These are phyloP conservation scores for Eubucco bourcierii DNA, from an alignment of 2,113 vertebrate species.

Conservation along the genomic window DNA sequence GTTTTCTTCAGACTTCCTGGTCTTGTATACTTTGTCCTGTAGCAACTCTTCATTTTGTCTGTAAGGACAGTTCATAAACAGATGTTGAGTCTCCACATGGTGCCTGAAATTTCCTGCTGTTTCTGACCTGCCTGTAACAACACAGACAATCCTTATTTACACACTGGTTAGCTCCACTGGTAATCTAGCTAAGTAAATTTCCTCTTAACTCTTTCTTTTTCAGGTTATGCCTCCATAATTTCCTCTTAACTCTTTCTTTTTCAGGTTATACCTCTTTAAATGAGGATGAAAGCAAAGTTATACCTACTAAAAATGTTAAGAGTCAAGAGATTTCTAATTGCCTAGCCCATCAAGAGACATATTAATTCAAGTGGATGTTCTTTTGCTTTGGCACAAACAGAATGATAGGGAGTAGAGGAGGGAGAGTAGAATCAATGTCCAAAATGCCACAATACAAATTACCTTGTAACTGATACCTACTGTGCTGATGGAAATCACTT, in stretches of 20 bases:
- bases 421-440: neutral
- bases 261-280: neutral
- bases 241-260: neutral
- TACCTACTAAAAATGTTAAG: neutral
- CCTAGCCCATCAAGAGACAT: neutral
- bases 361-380: constrained; percentile 34
- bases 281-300: constrained; percentile 7
- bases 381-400: constrained; percentile 20
- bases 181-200: neutral
- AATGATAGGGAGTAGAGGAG: neutral
- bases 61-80: constrained; percentile 31
- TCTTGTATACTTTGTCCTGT: neutral
- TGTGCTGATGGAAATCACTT: neutral
- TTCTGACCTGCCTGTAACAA: constrained; percentile 16
- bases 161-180: neutral
- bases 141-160: neutral
- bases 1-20: neutral
- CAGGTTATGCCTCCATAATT: neutral
- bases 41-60: constrained; percentile 26
- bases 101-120: constrained; percentile 19
- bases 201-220: neutral
- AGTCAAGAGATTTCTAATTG: constrained; percentile 42
- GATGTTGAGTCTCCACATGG: neutral
- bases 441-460: neutral
- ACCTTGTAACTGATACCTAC: neutral